Evolutionary conservation across 2,113 vertebrate genomes (phyloP).

Genomic region (Collichthys lucidus): DNA sequence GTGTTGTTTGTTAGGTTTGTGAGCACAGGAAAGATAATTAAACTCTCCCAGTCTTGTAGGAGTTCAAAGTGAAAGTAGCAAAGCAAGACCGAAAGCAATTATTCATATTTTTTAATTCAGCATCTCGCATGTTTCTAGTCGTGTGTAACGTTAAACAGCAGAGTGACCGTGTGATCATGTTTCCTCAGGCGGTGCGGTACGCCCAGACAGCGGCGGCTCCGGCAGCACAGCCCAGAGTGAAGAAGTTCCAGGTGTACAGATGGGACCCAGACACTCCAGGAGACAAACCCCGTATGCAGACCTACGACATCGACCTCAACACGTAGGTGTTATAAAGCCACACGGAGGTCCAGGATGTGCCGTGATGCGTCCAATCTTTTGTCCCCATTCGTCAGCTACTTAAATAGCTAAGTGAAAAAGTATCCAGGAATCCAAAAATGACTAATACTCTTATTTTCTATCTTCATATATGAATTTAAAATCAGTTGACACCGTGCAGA

Average conservation of each 20-base stretch:
- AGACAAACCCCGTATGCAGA: conserved; percentile 96
- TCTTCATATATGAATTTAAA: background rate
- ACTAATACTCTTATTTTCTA: background rate
- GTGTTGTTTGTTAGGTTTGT: background rate
- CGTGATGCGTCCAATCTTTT: background rate
- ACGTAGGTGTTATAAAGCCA: conserved; percentile 80
- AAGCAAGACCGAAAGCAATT: too few relatives aligned
- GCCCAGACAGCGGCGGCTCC: conserved; percentile 86
- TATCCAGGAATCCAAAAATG: background rate
- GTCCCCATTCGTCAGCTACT: background rate
- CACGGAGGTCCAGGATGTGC: background rate
- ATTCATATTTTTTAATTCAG: background rate
- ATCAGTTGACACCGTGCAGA: background rate
- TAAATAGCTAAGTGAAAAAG: background rate
- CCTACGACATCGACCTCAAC: conserved; percentile 93
- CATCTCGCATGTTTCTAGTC: too few relatives aligned
- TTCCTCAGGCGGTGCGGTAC: conserved; percentile 80
- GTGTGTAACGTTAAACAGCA: background rate
- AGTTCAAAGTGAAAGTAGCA: background rate
- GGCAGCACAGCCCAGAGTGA: conserved; percentile 83
- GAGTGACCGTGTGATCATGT: background rate
- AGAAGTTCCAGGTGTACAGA: conserved; percentile 95
- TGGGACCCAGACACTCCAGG: conserved; percentile 95
- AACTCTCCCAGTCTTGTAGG: background rate
- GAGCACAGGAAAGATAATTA: too few relatives aligned